Conservation (phyloP, 2,797 vertebrate species). For the Caiman crocodilus region DNA sequence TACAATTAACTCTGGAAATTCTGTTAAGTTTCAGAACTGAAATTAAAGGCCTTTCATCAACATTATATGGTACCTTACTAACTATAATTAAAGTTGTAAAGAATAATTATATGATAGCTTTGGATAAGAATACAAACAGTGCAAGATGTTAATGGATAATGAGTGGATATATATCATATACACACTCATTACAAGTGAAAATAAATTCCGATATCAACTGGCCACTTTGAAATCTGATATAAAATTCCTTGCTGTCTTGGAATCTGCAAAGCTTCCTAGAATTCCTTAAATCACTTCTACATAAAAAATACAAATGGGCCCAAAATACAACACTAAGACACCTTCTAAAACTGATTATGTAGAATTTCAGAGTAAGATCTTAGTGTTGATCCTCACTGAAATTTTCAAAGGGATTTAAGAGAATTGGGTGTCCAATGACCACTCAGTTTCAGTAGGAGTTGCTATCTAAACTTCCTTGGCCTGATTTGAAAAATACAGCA, state of each 20-base stretch:
- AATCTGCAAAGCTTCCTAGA: background rate
- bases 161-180: constrained; percentile 5
- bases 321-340: background rate
- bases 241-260: background rate
- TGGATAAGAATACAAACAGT: constrained; percentile 8
- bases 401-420: background rate
- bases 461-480: constrained; percentile 18
- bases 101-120: constrained; percentile 58
- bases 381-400: background rate
- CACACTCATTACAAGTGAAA: background rate
- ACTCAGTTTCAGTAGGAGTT: constrained; percentile 12
- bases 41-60: constrained; percentile 65
- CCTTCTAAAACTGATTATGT: background rate
- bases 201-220: constrained; percentile 1
- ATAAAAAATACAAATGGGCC: background rate
- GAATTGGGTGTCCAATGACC: constrained; percentile 1
- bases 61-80: constrained; percentile 2
- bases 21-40: constrained; percentile 24
- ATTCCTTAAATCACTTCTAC: constrained; percentile 20
- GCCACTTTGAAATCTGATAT: background rate
- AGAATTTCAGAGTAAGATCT: constrained; percentile 6
- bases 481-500: background rate
- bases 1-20: constrained; percentile 55
- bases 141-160: constrained; percentile 10
- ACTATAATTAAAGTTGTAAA: constrained; percentile 71